These are phyloP conservation scores for Pimpla rufipes DNA, from an alignment of 2,888 invertebrate genomes.

Conservation along the genomic window DNA sequence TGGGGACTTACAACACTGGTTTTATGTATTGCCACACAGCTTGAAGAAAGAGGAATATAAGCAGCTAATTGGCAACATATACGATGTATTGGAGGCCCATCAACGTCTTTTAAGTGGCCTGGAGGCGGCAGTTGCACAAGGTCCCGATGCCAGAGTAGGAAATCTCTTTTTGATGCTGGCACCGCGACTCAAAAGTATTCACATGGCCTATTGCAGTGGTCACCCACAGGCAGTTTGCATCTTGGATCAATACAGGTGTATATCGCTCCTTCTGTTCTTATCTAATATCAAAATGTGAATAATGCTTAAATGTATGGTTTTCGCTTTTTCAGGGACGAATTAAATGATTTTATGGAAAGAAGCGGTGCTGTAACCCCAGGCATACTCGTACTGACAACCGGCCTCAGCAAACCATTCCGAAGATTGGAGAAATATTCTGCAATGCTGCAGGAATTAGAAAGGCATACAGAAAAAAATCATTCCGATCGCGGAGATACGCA, in stretches of 20 bases:
- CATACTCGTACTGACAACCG: constrained; percentile 95
- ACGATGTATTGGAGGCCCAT: constrained; percentile 94
- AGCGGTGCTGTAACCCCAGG: constrained; percentile 95
- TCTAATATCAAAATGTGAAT: neutral
- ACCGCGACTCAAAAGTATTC: constrained; percentile 92
- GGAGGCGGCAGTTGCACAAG: constrained; percentile 91
- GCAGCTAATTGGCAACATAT: constrained; percentile 95
- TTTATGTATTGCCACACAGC: constrained; percentile 86
- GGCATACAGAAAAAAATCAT: constrained; percentile 98
- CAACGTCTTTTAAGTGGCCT: constrained; percentile 92
- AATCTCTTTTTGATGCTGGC: constrained; percentile 95
- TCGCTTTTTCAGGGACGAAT: constrained; percentile 89
- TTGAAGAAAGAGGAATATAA: constrained; percentile 94
- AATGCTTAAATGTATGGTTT: neutral
- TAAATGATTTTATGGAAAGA: constrained; percentile 95
- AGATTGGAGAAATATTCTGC: constrained; percentile 97
- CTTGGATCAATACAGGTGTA: constrained; percentile 96
- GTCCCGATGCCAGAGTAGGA: constrained; percentile 94
- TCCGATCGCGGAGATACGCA: constrained; percentile 98
- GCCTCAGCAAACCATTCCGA: constrained; percentile 97
- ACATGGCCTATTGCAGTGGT: constrained; percentile 95
- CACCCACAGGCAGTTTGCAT: constrained; percentile 98
- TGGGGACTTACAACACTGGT: too few species aligned
- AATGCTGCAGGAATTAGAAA: constrained; percentile 97
- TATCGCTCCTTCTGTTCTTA: constrained; percentile 66